These are phyloP conservation scores for Drosophila prolongata DNA, from an alignment of 2,888 invertebrate genomes.

Conservation along the genomic window DNA sequence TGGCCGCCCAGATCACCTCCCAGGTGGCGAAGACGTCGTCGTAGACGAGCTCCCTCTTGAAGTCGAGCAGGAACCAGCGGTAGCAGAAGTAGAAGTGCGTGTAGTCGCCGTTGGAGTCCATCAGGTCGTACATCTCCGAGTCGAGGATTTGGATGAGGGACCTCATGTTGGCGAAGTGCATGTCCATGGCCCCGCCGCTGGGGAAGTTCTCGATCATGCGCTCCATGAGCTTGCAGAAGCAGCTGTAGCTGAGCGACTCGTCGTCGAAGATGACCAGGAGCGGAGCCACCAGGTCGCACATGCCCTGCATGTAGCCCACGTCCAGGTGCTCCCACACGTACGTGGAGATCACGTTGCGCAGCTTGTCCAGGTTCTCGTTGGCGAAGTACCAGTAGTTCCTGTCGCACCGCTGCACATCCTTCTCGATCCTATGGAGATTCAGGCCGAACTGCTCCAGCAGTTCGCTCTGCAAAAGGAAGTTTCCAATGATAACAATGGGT, in stretches of 20 bases:
- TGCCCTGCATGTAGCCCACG: constrained; percentile 98
- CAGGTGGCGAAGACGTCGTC: constrained; percentile 97
- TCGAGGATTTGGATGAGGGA: constrained; percentile 95
- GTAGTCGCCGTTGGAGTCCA: constrained; percentile 97
- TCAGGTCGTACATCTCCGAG: constrained; percentile 96
- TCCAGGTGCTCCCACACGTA: constrained; percentile 98
- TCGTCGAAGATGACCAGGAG: constrained; percentile 96
- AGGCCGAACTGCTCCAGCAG: constrained; percentile 93
- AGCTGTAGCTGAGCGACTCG: constrained; percentile 95
- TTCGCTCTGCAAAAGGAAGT: constrained; percentile 88
- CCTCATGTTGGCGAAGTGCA: constrained; percentile 98
- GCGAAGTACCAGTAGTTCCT: constrained; percentile 97
- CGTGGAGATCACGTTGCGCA: constrained; percentile 98
- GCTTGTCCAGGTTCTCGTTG: constrained; percentile 94
- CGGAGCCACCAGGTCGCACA: constrained; percentile 98
- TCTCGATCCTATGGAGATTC: constrained; percentile 97
- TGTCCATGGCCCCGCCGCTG: constrained; percentile 97
- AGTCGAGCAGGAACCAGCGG: constrained; percentile 98
- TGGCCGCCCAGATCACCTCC: constrained; percentile 98
- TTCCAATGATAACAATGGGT: too few relatives aligned
- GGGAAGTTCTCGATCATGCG: constrained; percentile 96
- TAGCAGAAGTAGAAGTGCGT: constrained; percentile 99
- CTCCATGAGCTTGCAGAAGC: constrained; percentile 96
- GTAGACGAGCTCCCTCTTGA: constrained; percentile 96
- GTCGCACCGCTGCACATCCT: constrained; percentile 98